Percentiles rank a stretch among this genome's conserved stretches.
These are phyloP conservation scores for Ptychobarbus kaznakovi DNA, from an alignment of 2,797 vertebrate species.

Conservation along the genomic window DNA sequence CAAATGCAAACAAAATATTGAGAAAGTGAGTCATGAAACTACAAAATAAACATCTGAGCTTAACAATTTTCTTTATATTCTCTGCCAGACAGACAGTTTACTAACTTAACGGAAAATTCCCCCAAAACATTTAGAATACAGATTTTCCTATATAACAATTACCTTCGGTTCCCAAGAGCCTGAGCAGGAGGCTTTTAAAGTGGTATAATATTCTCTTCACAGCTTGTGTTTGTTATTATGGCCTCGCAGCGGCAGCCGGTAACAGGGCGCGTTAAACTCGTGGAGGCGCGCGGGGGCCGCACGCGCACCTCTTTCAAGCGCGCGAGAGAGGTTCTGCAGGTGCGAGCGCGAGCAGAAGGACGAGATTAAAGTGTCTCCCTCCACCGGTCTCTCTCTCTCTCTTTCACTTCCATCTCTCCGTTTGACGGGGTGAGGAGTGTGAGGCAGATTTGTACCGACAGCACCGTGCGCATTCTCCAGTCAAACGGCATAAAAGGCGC, in stretches of 20 bases:
- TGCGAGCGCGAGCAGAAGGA: conserved; percentile 67
- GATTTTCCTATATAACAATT: conserved; percentile 43
- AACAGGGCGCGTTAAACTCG: conserved; percentile 47
- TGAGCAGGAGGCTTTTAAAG: conserved; percentile 25
- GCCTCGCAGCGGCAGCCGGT: conserved; percentile 42
- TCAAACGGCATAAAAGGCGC: conserved; percentile 82
- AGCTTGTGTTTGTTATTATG: conserved; percentile 39
- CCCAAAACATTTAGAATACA: conserved; percentile 22
- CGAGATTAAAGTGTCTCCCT: conserved; percentile 75
- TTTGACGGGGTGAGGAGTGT: conserved; percentile 63
- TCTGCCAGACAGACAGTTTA: background rate
- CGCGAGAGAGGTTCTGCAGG: conserved; percentile 61
- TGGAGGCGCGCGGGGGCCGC: conserved; percentile 36
- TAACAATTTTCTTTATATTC: conserved; percentile 2
- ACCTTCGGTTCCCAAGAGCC: conserved; percentile 47
- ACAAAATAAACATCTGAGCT: conserved; percentile 17
- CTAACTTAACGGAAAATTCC: conserved; percentile 5
- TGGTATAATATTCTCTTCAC: conserved; percentile 26
- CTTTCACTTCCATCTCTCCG: conserved; percentile 54
- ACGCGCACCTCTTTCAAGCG: conserved; percentile 39
- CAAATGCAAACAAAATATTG: background rate
- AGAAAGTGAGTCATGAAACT: conserved; percentile 13
- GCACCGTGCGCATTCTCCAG: conserved; percentile 80
- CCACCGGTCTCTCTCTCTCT: conserved; percentile 50
- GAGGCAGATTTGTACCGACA: conserved; percentile 83